Evolutionary conservation across 2,888 invertebrate species (phyloP).

Genomic region (Dolomedes plantarius): DNA sequence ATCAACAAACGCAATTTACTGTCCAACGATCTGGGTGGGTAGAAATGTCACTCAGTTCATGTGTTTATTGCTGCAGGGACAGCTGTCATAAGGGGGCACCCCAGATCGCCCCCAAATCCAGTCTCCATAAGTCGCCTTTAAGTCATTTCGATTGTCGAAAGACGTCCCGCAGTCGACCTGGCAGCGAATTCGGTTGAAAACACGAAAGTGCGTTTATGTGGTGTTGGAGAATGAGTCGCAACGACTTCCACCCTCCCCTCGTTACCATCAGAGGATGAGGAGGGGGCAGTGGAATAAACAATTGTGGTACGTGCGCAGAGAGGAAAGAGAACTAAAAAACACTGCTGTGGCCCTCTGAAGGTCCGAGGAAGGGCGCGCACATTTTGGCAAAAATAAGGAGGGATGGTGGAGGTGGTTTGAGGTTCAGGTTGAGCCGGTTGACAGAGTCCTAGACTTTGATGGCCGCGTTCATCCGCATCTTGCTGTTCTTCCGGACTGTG

Average conservation of each 20-base stretch:
- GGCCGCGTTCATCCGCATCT: conserved; percentile 69
- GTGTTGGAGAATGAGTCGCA: background rate
- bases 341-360: background rate
- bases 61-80: conserved; percentile 22
- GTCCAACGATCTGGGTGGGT: conserved; percentile 1
- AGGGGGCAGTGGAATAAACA: background rate
- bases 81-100: background rate
- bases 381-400: background rate
- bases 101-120: background rate
- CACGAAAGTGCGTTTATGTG: background rate
- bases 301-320: background rate
- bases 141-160: conserved; percentile 7
- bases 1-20: conserved; percentile 49
- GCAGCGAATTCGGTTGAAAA: background rate
- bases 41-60: background rate
- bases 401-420: background rate
- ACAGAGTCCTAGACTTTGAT: conserved; percentile 69
- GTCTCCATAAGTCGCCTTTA: too few species aligned
- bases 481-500: conserved; percentile 62
- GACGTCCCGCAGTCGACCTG: background rate
- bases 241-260: background rate
- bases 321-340: background rate
- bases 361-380: background rate
- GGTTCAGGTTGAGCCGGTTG: background rate
- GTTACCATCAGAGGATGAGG: too few species aligned